phyloP scores from a whole-genome alignment of 2,888 invertebrate species.

The Lithophane semibrunnea region DNA sequence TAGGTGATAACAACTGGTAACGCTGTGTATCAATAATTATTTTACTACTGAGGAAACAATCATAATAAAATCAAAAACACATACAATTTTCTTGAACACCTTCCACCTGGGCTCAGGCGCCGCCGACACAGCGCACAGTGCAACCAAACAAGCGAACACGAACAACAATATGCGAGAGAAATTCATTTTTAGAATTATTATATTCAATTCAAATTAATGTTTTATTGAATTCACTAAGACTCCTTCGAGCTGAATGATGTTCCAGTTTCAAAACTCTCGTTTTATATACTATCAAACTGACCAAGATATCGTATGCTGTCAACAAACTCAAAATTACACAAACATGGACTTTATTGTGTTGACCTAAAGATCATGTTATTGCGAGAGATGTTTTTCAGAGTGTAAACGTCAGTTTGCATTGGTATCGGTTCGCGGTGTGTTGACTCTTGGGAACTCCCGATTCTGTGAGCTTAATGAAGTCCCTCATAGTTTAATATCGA shows the following conservation, averaged over 20 bases:
- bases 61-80: neutral
- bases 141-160: slow-evolving; percentile 74
- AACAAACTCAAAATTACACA: neutral
- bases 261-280: slow-evolving; percentile 3
- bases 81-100: slow-evolving; percentile 68
- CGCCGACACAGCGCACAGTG: slow-evolving; percentile 71
- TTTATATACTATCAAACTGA: slow-evolving; percentile 48
- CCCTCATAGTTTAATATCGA: neutral
- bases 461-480: slow-evolving; percentile 21
- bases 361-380: slow-evolving; percentile 5
- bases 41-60: neutral
- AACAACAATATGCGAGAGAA: slow-evolving; percentile 75
- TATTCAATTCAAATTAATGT: slow-evolving; percentile 33
- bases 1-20: neutral
- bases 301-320: slow-evolving; percentile 2
- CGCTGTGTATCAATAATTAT: neutral
- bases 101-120: slow-evolving; percentile 78
- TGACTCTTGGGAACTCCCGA: slow-evolving; percentile 55
- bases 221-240: slow-evolving; percentile 22
- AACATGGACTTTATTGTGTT: slow-evolving; percentile 7
- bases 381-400: neutral
- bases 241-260: slow-evolving; percentile 52
- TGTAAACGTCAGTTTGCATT: slow-evolving; percentile 9
- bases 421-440: slow-evolving; percentile 19
- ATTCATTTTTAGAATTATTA: slow-evolving; percentile 72